Conservation (phyloP, 2,888 invertebrate genomes). For the Cyclophora albipunctata region DNA sequence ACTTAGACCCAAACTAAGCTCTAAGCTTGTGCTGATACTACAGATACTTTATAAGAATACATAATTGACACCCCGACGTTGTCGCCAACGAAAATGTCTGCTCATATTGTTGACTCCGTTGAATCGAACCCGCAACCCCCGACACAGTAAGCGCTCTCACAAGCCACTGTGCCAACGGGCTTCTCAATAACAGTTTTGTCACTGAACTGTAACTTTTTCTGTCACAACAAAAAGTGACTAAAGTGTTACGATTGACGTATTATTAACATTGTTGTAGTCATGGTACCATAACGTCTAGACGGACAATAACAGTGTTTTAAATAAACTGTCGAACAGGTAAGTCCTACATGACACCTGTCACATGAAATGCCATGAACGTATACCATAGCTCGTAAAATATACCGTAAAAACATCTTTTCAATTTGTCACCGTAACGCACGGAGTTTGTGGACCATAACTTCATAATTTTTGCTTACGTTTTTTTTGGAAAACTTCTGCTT, state of each 20-base stretch:
- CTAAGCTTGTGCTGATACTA: conserved; percentile 17
- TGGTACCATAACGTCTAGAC: no score
- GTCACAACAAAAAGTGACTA: no score
- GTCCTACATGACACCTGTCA: neutral
- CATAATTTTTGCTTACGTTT: conserved; percentile 8
- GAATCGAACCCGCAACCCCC: no score
- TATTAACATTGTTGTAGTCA: no score
- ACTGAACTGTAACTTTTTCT: neutral
- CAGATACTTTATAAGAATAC: conserved; percentile 24
- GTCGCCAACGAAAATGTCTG: no score
- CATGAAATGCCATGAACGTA: conserved; percentile 13
- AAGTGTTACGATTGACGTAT: no score
- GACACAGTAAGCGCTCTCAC: no score
- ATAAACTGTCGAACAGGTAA: neutral
- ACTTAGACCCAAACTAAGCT: no score
- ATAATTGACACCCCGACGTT: no score
- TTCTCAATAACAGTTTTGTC: conserved; percentile 22
- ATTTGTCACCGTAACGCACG: conserved; percentile 41
- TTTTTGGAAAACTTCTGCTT: neutral
- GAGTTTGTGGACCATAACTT: conserved; percentile 20
- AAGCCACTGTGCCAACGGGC: no score
- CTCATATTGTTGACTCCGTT: no score
- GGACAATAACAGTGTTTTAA: no score
- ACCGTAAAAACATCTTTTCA: conserved; percentile 56
- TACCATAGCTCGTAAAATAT: conserved; percentile 45